A percentile compares a stretch with the other conserved stretches of the same genome.
Conservation (phyloP, 2,113 vertebrate genomes). For the Dermatemys mawii region DNA sequence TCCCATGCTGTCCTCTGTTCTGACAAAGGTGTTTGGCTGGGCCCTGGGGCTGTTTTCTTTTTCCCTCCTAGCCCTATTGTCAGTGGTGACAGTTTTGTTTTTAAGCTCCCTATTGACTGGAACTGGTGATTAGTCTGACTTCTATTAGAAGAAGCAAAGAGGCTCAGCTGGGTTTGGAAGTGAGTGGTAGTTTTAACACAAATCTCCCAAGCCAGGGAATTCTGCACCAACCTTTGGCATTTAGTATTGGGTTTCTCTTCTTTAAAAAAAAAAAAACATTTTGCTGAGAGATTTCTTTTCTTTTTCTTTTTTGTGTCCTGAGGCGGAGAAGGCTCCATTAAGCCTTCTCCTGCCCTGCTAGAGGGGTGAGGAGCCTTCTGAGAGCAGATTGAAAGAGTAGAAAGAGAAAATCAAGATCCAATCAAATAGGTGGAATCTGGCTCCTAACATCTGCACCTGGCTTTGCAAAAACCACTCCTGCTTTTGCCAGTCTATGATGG, state of each 20-base stretch:
- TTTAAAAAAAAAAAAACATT: no score
- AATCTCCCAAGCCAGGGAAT: neutral
- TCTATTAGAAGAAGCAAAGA: neutral
- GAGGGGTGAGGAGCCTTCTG: neutral
- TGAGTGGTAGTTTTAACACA: neutral
- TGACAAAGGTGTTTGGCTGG: neutral
- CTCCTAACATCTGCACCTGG: neutral
- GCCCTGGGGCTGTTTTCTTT: neutral
- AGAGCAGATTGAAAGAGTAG: neutral
- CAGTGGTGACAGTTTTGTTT: neutral
- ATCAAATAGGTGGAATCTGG: neutral
- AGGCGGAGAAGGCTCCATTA: neutral
- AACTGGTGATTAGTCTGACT: neutral
- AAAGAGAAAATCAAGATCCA: neutral
- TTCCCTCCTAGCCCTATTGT: neutral
- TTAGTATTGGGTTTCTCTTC: neutral
- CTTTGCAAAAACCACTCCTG: neutral
- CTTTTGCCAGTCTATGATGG: neutral
- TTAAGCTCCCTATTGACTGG: neutral
- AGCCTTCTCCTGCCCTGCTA: neutral
- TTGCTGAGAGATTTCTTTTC: no score
- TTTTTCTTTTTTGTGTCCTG: neutral
- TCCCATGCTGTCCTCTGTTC: neutral
- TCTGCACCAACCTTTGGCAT: neutral
- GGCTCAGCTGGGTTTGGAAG: neutral